Evolutionary conservation across 2,113 vertebrate species (phyloP), one percentile per base, ranked within the genome.

Genomic region (Turdus rufiventris): DNA sequence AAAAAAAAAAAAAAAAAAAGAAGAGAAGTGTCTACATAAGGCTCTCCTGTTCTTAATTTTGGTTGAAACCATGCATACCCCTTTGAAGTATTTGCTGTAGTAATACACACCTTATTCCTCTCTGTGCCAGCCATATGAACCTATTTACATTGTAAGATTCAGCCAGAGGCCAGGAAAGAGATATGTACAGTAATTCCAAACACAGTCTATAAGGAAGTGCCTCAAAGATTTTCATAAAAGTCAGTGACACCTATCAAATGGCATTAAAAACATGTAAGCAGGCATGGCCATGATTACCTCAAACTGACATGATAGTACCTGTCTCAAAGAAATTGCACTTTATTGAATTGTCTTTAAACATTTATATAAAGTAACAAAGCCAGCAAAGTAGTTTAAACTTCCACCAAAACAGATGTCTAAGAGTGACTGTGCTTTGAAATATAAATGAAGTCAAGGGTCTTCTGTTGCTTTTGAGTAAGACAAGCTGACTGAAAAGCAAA

Each of bases 21-120:
- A 91, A 83, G 83, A 78, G 54, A 93, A 83, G 81, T 91, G 53
- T 95, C 96, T 96, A 78, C 88, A 48, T 33, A 89, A 89, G 78
- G 47, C 78, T 95, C 95, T 97, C 93, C 97, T 97, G 97, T 97
- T 98, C 96, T 97, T 97, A 97, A 96, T 98, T 98, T 98, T 94
- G 76, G 82, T 94, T 92, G 95, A 97, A 97, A 92, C 87, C 91
- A 94, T 71, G 87, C 91, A 85, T 68, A 88, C 33, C 33, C 87
- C 95, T 98, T 98, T 98, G 97, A 98, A 96, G 96, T 97, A 68
- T 6, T 94, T 10, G 65, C 20, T 93, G 88, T 95, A 94, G 94
- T 96, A 97, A 97, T 82, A 96, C 93, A 97, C 95, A 97, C 96
- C 84, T 98, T 96, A 96, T 96, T 94, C 85, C 85, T 96, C 86